These are phyloP conservation scores for Ditylenchus dipsaci DNA, from an alignment of 1,140 invertebrate genomes.

Conservation along the genomic window DNA sequence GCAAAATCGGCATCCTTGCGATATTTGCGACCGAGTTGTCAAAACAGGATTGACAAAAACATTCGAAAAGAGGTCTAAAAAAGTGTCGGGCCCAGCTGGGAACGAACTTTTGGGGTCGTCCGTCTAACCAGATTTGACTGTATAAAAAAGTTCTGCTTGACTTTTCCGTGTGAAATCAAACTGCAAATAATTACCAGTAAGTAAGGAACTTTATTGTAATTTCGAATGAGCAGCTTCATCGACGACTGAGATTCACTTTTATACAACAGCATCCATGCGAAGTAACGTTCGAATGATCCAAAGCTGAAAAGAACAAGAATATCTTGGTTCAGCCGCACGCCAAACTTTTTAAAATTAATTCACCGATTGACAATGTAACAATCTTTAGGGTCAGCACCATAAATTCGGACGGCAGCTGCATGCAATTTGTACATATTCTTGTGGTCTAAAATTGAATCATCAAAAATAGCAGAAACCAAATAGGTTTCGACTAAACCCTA, in stretches of 20 bases:
- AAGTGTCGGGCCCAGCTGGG: no score
- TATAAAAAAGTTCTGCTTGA: no score
- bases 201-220: constrained; percentile 37
- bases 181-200: constrained; percentile 34
- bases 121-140: no score
- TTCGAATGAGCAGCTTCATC: constrained; percentile 45
- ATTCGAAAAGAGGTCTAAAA: no score
- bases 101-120: no score
- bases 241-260: constrained; percentile 45
- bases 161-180: no score
- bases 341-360: neutral
- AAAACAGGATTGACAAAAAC: no score
- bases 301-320: constrained; percentile 31
- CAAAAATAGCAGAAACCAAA: neutral
- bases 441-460: constrained; percentile 16
- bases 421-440: constrained; percentile 14
- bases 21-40: no score
- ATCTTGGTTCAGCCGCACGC: no score
- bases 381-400: constrained; percentile 9
- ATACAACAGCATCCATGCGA: constrained; percentile 43
- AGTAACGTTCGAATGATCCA: constrained; percentile 27
- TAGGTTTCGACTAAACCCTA: constrained; percentile 6
- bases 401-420: constrained; percentile 10
- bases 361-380: constrained; percentile 9
- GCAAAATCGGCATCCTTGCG: no score